Percentiles rank a stretch among this genome's conserved stretches.
These are phyloP conservation scores for Drosophila anomalata DNA, from an alignment of 2,888 invertebrate genomes.

Conservation along the genomic window DNA sequence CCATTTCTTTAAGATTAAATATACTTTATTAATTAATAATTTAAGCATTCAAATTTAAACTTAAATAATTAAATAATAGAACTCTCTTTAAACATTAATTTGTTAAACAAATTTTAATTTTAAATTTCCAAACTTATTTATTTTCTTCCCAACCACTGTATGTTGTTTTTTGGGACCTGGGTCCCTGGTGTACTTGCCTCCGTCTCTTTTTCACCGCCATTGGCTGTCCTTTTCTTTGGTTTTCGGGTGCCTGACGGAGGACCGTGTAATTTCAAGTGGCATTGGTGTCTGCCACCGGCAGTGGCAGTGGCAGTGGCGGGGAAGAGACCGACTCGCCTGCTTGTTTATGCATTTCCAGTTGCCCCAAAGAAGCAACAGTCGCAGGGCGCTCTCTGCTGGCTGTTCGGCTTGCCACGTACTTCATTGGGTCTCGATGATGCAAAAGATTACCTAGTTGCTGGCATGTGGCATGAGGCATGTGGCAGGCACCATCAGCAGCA, in stretches of 20 bases:
- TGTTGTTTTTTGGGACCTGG: conserved; percentile 7
- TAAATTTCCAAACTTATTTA: background rate
- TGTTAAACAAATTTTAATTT: no score
- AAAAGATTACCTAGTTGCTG: conserved; percentile 76
- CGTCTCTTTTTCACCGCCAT: no score
- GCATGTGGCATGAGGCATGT: conserved; percentile 55
- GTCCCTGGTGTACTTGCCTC: background rate
- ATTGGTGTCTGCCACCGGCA: conserved; percentile 31
- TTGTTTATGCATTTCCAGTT: conserved; percentile 73
- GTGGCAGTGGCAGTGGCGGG: conserved; percentile 17
- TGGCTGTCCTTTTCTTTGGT: background rate
- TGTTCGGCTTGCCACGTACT: conserved; percentile 61
- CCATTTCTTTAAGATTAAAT: no score
- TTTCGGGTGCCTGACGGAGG: conserved; percentile 21
- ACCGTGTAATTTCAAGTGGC: conserved; percentile 61
- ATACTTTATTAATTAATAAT: no score
- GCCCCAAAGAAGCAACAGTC: conserved; percentile 64
- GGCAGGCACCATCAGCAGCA: background rate
- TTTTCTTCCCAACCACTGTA: background rate
- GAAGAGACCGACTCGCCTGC: conserved; percentile 23
- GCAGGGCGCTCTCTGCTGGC: conserved; percentile 19
- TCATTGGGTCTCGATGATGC: conserved; percentile 74
- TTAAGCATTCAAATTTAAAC: no score
- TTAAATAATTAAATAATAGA: no score
- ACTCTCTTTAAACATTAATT: no score